Evolutionary conservation across 2,113 vertebrate species (phyloP).

Genomic region (Pelmatolapia mariae): DNA sequence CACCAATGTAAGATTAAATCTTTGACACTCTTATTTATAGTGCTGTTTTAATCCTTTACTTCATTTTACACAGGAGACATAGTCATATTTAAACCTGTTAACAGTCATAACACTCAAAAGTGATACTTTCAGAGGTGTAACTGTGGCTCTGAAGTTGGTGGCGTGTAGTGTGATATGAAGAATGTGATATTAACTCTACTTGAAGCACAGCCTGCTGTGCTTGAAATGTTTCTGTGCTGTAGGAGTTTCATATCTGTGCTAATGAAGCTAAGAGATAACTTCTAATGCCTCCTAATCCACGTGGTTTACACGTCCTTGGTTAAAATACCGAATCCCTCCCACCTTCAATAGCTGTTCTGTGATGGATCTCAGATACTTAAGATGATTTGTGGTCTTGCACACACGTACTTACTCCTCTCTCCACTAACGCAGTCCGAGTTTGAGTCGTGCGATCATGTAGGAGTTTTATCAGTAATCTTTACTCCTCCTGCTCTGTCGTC

Average conservation of each 20-base stretch:
- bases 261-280: not conserved
- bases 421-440: not conserved
- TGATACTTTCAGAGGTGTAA: not conserved
- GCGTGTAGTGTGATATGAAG: not conserved
- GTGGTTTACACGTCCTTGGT: not conserved
- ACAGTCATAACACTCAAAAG: not conserved
- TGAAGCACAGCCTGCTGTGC: not conserved
- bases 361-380: not conserved
- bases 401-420: not conserved
- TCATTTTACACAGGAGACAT: not conserved
- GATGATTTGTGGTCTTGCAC: not conserved
- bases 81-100: not conserved
- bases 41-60: not conserved
- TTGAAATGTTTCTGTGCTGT: not conserved
- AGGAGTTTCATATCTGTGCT: not conserved
- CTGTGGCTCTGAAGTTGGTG: not conserved
- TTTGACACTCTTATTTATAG: not conserved
- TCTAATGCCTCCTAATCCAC: not conserved
- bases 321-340: not conserved
- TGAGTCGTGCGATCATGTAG: not conserved
- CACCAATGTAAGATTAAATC: slow-evolving; percentile 85
- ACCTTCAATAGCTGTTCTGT: not conserved
- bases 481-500: not conserved
- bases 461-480: not conserved
- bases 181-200: not conserved